phyloP scores from a whole-genome alignment of 2,113 vertebrate species.

The Baryphthengus martii region DNA sequence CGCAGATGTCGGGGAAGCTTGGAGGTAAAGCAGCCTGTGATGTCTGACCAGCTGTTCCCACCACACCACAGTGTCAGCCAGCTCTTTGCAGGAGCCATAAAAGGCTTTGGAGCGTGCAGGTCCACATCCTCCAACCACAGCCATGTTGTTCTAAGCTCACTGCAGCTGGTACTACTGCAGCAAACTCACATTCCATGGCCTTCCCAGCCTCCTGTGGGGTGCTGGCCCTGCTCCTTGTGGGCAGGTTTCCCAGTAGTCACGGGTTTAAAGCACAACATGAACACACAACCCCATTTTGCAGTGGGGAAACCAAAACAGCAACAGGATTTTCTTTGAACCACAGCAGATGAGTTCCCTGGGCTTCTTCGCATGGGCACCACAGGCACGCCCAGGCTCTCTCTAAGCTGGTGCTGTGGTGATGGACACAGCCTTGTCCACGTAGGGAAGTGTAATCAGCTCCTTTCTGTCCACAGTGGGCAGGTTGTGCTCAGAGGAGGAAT shows the following conservation, averaged over 20 bases:
- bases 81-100: neutral
- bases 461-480: accelerated
- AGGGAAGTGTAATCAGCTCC: neutral
- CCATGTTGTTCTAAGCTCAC: accelerated
- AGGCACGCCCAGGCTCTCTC: accelerated
- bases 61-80: accelerated
- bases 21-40: neutral
- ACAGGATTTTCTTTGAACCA: neutral
- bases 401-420: accelerated
- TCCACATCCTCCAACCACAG: neutral
- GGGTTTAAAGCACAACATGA: accelerated
- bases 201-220: accelerated
- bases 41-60: neutral
- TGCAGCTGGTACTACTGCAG: neutral
- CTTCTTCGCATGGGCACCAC: accelerated
- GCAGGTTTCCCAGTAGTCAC: neutral
- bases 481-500: neutral
- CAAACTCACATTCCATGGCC: accelerated
- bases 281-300: neutral
- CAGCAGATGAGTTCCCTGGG: neutral
- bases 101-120: neutral
- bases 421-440: accelerated
- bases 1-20: accelerated
- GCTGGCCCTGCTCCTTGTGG: accelerated
- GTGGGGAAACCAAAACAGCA: accelerated